Percentiles rank a stretch among this genome's conserved stretches.
Conservation (phyloP, 2,888 invertebrate species). For the Phragmatobia fuliginosa region DNA sequence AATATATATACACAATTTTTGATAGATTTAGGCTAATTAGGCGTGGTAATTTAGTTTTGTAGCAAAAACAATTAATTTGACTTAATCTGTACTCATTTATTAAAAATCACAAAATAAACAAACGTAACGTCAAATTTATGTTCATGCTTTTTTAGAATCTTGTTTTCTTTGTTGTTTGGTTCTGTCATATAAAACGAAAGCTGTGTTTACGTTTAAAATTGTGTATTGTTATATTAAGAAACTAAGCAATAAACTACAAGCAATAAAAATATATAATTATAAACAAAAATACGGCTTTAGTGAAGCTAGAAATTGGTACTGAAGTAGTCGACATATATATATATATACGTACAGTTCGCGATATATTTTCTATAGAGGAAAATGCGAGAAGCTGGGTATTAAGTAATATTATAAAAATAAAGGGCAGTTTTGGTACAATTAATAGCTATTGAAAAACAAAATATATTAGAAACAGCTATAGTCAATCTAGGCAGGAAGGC, state of each 20-base stretch:
- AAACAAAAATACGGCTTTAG: constrained; percentile 76
- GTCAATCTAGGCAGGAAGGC: constrained; percentile 80
- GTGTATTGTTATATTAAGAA: constrained; percentile 70
- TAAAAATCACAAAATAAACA: constrained; percentile 19
- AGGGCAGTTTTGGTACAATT: constrained; percentile 77
- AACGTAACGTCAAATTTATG: constrained; percentile 22
- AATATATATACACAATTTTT: constrained; percentile 85
- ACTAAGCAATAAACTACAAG: constrained; percentile 83
- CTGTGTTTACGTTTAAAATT: constrained; percentile 54
- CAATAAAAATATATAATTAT: constrained; percentile 74
- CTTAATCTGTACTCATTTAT: constrained; percentile 24
- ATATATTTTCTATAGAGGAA: constrained; percentile 82
- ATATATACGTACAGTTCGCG: constrained; percentile 69
- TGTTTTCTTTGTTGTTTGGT: background rate
- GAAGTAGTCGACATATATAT: constrained; percentile 76
- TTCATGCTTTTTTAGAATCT: constrained; percentile 20
- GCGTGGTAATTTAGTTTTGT: constrained; percentile 50
- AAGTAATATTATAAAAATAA: constrained; percentile 65
- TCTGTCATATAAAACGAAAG: background rate
- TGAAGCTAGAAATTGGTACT: constrained; percentile 84
- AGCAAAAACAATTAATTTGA: constrained; percentile 37
- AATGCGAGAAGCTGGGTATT: constrained; percentile 72
- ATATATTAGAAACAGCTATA: constrained; percentile 81
- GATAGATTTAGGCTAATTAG: constrained; percentile 65
- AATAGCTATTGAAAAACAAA: constrained; percentile 77